Conservation (phyloP, 2,797 vertebrate species). For the Lepilemur ruficaudatus region DNA sequence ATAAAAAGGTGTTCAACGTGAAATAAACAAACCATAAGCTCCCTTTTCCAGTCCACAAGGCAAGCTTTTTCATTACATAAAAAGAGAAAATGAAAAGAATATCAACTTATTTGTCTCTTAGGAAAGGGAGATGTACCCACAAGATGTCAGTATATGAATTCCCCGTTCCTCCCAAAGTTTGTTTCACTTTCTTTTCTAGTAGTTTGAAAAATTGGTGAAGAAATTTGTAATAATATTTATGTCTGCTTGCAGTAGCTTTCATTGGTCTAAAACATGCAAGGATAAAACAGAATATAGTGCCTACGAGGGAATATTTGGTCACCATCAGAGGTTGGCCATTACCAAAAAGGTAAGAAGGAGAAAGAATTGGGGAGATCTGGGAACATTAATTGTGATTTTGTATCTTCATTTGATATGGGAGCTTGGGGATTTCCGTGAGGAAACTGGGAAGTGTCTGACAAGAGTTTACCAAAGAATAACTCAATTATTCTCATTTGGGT, state of each 20-base stretch:
- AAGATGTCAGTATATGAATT: background rate
- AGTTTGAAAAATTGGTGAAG: background rate
- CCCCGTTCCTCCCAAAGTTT: background rate
- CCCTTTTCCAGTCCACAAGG: background rate
- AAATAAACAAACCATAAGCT: background rate
- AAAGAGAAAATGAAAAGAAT: background rate
- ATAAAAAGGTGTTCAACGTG: background rate
- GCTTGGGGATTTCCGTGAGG: background rate
- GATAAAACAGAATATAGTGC: background rate
- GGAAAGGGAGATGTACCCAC: background rate
- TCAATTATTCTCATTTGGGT: background rate
- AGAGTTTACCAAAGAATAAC: background rate
- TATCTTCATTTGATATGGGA: background rate
- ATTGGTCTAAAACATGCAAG: background rate
- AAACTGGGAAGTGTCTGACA: background rate
- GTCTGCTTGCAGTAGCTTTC: background rate
- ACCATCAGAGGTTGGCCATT: background rate
- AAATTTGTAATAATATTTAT: background rate
- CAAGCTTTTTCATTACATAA: background rate
- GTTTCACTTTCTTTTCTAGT: background rate
- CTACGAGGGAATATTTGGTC: background rate
- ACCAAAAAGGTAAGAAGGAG: background rate
- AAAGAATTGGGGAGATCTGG: background rate
- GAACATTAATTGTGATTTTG: background rate
- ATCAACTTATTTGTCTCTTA: background rate